phyloP scores from a whole-genome alignment of 2,888 invertebrate species.

The Tillus elongatus region DNA sequence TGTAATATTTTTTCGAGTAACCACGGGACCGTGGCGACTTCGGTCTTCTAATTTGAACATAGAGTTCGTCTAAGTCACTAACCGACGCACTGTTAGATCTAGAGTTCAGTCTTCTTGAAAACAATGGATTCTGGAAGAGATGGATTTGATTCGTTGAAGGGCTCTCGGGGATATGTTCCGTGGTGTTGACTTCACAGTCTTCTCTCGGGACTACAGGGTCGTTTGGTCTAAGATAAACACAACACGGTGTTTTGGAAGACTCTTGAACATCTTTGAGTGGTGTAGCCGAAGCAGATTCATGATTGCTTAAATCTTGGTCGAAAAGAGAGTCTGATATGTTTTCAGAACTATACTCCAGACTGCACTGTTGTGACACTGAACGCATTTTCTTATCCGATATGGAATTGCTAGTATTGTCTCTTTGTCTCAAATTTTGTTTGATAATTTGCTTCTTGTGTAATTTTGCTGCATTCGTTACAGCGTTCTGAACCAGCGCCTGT shows the following conservation, averaged over 20 bases:
- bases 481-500: slow-evolving; percentile 33
- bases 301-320: slow-evolving; percentile 26
- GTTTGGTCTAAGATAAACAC: slow-evolving; percentile 3
- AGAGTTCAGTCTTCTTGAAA: slow-evolving; percentile 47
- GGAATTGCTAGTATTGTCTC: slow-evolving; percentile 24
- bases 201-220: too few relatives aligned
- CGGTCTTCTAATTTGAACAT: slow-evolving; percentile 55
- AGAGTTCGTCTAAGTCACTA: slow-evolving; percentile 59
- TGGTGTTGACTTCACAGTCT: slow-evolving; percentile 39
- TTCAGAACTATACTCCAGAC: slow-evolving; percentile 58
- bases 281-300: slow-evolving; percentile 24
- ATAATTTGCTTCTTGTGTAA: slow-evolving; percentile 28
- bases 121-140: slow-evolving; percentile 42
- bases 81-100: slow-evolving; percentile 49
- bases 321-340: slow-evolving; percentile 38
- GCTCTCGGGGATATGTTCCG: slow-evolving; percentile 13
- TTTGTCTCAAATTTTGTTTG: slow-evolving; percentile 28
- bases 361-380: slow-evolving; percentile 63
- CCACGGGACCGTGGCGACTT: not conserved
- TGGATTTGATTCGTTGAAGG: slow-evolving; percentile 41
- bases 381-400: slow-evolving; percentile 42
- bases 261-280: not conserved
- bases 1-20: not conserved
- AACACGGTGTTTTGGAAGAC: not conserved
- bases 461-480: slow-evolving; percentile 32